phyloP scores from a whole-genome alignment of 2,888 invertebrate species.

The Lepidonotus clava region DNA sequence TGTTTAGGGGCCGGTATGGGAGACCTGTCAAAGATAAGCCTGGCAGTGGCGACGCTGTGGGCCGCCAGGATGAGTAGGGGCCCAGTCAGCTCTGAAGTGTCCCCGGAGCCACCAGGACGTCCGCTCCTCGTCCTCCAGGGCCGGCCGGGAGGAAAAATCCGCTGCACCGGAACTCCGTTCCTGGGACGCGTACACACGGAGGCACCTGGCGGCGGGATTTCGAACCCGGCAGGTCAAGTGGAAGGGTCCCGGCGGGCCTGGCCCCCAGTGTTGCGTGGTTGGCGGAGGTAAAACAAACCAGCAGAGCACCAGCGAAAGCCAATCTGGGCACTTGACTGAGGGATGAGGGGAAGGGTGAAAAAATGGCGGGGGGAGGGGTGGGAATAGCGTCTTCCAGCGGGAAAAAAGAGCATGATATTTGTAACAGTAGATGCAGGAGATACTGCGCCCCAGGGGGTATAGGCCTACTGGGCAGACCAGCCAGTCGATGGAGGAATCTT shows the following conservation, averaged over 20 bases:
- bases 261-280: background rate
- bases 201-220: background rate
- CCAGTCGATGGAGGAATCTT: too few relatives aligned
- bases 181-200: background rate
- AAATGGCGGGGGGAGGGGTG: background rate
- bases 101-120: background rate
- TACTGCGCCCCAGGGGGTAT: too few relatives aligned
- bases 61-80: constrained; percentile 11
- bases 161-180: background rate
- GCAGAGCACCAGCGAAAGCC: background rate
- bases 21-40: constrained; percentile 26
- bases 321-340: constrained; percentile 15
- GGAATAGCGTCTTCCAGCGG: too few relatives aligned
- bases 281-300: constrained; percentile 14
- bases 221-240: background rate
- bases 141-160: background rate
- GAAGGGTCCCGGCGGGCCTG: background rate
- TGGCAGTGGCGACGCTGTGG: background rate
- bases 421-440: too few relatives aligned
- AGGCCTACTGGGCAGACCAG: too few relatives aligned
- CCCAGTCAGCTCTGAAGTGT: background rate
- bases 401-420: too few relatives aligned
- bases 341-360: background rate
- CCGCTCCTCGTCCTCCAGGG: background rate
- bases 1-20: background rate